Evolutionary conservation across 2,113 vertebrate genomes (phyloP).

Genomic region (Tilapia sparmanii): DNA sequence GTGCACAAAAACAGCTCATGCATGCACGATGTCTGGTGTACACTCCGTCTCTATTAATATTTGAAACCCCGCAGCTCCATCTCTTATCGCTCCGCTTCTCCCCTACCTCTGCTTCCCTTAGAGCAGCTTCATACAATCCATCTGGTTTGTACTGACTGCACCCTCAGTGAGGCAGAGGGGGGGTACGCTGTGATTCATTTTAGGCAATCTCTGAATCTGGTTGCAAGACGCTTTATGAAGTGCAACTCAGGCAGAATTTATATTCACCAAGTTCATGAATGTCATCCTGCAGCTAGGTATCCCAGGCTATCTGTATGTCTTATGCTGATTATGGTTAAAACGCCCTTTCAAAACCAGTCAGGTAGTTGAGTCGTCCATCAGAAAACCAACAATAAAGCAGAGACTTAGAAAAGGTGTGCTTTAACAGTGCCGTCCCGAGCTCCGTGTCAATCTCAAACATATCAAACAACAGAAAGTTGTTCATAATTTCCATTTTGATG

Average conservation of each 20-base stretch:
- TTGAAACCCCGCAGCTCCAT: slow-evolving; percentile 41
- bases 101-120: neutral
- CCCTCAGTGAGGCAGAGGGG: neutral
- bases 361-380: neutral
- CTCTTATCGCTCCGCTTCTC: slow-evolving; percentile 8
- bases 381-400: neutral
- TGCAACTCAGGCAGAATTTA: neutral
- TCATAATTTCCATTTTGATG: neutral
- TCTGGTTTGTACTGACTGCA: slow-evolving; percentile 7
- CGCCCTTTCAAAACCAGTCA: neutral
- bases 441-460: neutral
- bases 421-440: neutral
- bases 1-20: slow-evolving; percentile 46
- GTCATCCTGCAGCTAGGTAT: neutral
- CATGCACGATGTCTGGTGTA: slow-evolving; percentile 42
- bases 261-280: neutral
- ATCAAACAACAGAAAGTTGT: neutral
- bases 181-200: neutral
- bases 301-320: neutral
- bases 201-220: neutral
- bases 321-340: neutral
- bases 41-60: slow-evolving; percentile 47
- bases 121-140: neutral
- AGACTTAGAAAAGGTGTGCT: neutral
- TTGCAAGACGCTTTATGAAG: neutral